Evolutionary conservation across 2,888 invertebrate genomes (phyloP).

Genomic region (Polydrusus pterygomalis): DNA sequence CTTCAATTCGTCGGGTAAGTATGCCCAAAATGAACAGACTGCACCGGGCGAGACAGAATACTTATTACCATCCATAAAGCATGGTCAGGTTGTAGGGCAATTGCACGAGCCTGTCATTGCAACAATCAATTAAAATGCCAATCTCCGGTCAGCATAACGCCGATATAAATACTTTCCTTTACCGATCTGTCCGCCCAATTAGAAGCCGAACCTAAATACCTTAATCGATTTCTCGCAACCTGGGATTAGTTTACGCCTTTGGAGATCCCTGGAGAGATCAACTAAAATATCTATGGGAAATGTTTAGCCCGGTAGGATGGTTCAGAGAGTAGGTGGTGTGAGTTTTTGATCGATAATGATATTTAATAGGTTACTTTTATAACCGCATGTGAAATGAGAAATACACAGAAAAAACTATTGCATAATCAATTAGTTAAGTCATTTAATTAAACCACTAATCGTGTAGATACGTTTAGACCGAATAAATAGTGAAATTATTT

Average conservation of each 20-base stretch:
- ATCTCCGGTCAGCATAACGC: constrained; percentile 62
- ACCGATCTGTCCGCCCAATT: constrained; percentile 29
- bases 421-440: too few species aligned
- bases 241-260: constrained; percentile 18
- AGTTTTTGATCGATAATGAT: background rate
- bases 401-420: too few species aligned
- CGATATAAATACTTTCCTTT: constrained; percentile 51
- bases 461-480: too few species aligned
- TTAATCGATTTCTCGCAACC: constrained; percentile 24
- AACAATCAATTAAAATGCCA: constrained; percentile 65
- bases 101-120: constrained; percentile 34
- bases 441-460: too few species aligned
- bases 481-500: too few species aligned
- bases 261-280: background rate
- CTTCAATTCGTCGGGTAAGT: too few species aligned
- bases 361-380: too few species aligned
- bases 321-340: background rate
- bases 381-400: too few species aligned
- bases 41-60: too few species aligned
- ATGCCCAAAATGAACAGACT: too few species aligned
- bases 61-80: too few species aligned
- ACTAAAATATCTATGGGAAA: constrained; percentile 7
- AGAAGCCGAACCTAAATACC: constrained; percentile 14
- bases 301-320: background rate
- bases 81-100: too few species aligned